These are phyloP conservation scores for Cervus canadensis DNA, from an alignment of 2,113 vertebrate genomes.

Conservation along the genomic window DNA sequence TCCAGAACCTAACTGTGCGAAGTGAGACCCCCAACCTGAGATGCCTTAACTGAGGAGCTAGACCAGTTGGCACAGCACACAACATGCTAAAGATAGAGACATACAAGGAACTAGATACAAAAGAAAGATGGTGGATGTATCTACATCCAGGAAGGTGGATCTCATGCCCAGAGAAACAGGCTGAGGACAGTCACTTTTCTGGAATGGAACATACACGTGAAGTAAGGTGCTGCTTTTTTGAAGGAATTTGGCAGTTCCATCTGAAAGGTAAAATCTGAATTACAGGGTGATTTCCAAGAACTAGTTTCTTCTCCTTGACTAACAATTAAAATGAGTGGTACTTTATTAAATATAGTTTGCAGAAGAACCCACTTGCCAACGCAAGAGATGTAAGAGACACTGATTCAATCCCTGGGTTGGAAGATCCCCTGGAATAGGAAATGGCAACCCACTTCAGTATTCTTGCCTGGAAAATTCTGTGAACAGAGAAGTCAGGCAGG, in stretches of 20 bases:
- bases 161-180: neutral
- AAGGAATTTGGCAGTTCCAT: neutral
- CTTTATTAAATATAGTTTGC: neutral
- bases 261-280: neutral
- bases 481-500: neutral
- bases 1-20: neutral
- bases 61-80: too few relatives aligned
- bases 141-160: neutral
- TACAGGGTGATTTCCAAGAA: neutral
- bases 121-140: neutral
- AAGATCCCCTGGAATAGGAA: neutral
- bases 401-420: neutral
- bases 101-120: neutral
- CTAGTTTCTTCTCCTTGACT: neutral
- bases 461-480: neutral
- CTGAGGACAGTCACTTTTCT: neutral
- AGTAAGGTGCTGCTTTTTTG: neutral
- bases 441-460: neutral
- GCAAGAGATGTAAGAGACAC: neutral
- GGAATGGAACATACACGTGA: neutral
- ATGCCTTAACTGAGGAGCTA: neutral
- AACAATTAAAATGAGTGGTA: neutral
- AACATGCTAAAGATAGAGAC: neutral
- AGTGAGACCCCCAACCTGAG: neutral
- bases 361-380: neutral